Conservation (phyloP, 2,888 invertebrate genomes). For the Trisateles emortualis region DNA sequence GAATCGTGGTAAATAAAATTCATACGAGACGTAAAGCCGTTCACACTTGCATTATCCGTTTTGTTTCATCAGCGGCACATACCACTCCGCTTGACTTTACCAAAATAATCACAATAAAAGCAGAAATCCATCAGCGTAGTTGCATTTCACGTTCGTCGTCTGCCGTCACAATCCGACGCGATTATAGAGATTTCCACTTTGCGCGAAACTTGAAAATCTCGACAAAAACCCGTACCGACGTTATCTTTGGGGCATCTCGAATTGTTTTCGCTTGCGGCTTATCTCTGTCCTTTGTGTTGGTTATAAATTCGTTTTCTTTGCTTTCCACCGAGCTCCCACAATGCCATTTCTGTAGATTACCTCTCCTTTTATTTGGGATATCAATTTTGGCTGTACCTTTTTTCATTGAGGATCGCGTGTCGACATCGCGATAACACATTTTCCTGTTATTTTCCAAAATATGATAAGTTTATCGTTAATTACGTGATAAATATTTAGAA, state of each 20-base stretch:
- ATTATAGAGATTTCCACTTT: constrained; percentile 56
- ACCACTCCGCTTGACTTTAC: constrained; percentile 22
- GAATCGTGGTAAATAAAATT: constrained; percentile 1
- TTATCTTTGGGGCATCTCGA: constrained; percentile 58
- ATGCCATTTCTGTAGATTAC: constrained; percentile 52
- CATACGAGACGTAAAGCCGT: neutral
- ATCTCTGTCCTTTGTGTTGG: constrained; percentile 59
- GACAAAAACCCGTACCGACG: constrained; percentile 50
- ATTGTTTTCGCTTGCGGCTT: constrained; percentile 64
- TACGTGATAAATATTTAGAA: constrained; percentile 32
- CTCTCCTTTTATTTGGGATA: constrained; percentile 49
- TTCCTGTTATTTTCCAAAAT: constrained; percentile 22
- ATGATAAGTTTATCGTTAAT: constrained; percentile 41
- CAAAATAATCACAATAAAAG: constrained; percentile 52
- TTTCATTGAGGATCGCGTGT: constrained; percentile 40
- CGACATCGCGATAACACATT: constrained; percentile 45
- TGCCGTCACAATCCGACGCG: constrained; percentile 49
- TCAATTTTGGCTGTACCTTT: constrained; percentile 49
- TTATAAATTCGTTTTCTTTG: constrained; percentile 61
- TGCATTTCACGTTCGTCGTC: constrained; percentile 46
- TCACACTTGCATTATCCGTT: constrained; percentile 15
- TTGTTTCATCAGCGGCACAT: constrained; percentile 11
- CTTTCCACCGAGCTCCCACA: constrained; percentile 47
- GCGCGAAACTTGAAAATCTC: constrained; percentile 49
- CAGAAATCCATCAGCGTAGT: constrained; percentile 46